These are phyloP conservation scores for Ctenoplectra terminalis DNA, from an alignment of 1,140 invertebrate genomes.

Conservation along the genomic window DNA sequence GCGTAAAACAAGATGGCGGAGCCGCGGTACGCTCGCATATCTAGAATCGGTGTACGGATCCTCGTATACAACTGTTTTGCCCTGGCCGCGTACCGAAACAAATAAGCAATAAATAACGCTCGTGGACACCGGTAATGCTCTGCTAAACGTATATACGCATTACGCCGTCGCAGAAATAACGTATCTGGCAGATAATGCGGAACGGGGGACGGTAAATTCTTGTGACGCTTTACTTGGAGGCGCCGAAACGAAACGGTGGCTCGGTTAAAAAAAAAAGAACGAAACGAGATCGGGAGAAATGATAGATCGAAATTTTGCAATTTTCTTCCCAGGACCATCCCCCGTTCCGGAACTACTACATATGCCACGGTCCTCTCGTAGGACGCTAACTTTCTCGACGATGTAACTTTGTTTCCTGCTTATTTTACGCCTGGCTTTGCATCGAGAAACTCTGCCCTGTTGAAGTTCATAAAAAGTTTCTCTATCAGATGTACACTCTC, in stretches of 20 bases:
- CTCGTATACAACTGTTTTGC: constrained; percentile 38
- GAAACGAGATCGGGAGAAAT: constrained; percentile 35
- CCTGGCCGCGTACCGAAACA: constrained; percentile 13
- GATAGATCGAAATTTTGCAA: constrained; percentile 58
- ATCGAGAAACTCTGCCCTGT: constrained; percentile 23
- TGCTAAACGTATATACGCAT: constrained; percentile 58
- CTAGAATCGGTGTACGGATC: constrained; percentile 49
- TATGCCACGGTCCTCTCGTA: constrained; percentile 28
- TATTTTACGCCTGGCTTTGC: constrained; percentile 52
- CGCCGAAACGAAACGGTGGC: background rate
- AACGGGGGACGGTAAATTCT: constrained; percentile 57
- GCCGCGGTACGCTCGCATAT: background rate
- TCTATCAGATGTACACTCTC: constrained; percentile 19
- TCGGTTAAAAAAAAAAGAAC: too few species aligned
- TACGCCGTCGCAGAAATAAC: constrained; percentile 51
- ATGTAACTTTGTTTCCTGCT: constrained; percentile 56
- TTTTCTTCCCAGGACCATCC: constrained; percentile 21
- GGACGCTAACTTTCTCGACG: constrained; percentile 51
- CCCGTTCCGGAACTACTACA: constrained; percentile 11
- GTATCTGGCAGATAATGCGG: constrained; percentile 53
- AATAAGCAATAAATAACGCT: constrained; percentile 64
- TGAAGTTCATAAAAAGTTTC: constrained; percentile 57
- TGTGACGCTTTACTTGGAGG: constrained; percentile 34
- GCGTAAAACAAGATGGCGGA: constrained; percentile 33
- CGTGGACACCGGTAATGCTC: constrained; percentile 52